phyloP scores from a whole-genome alignment of 2,797 vertebrate genomes.

The Pteropus rufus region DNA sequence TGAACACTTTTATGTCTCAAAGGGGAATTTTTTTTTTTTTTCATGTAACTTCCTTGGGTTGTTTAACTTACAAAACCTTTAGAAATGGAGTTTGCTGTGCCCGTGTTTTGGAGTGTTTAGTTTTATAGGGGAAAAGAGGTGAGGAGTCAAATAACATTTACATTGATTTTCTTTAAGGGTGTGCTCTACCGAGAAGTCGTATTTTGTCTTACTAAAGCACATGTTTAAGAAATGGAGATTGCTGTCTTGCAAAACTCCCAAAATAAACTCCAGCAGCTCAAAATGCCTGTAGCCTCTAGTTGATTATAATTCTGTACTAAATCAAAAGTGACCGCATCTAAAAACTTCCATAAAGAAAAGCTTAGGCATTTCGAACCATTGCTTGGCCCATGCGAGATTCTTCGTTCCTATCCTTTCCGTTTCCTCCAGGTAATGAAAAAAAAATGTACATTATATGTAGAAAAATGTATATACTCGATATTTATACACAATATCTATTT shows the following conservation, averaged over 20 bases:
- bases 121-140: slow-evolving; percentile 44
- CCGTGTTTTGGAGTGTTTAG: slow-evolving; percentile 7
- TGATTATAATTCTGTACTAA: slow-evolving; percentile 75
- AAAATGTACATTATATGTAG: slow-evolving; percentile 56
- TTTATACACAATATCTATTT: neutral
- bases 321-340: slow-evolving; percentile 76
- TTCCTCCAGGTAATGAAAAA: slow-evolving; percentile 79
- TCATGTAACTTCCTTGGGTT: neutral
- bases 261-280: slow-evolving; percentile 54
- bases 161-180: slow-evolving; percentile 60
- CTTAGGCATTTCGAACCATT: slow-evolving; percentile 64
- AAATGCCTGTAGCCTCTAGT: slow-evolving; percentile 63
- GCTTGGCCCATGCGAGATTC: slow-evolving; percentile 56
- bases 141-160: slow-evolving; percentile 58
- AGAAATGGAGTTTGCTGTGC: slow-evolving; percentile 18
- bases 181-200: slow-evolving; percentile 14
- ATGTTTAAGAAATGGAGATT: slow-evolving; percentile 52
- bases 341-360: slow-evolving; percentile 71
- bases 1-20: slow-evolving; percentile 48
- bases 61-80: slow-evolving; percentile 58
- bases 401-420: slow-evolving; percentile 66
- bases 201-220: slow-evolving; percentile 65
- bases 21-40: neutral
- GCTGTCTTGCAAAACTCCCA: slow-evolving; percentile 56
- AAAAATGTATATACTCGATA: neutral